Evolutionary conservation across 2,113 vertebrate species (phyloP).

Genomic region (Phodopus roborovskii): DNA sequence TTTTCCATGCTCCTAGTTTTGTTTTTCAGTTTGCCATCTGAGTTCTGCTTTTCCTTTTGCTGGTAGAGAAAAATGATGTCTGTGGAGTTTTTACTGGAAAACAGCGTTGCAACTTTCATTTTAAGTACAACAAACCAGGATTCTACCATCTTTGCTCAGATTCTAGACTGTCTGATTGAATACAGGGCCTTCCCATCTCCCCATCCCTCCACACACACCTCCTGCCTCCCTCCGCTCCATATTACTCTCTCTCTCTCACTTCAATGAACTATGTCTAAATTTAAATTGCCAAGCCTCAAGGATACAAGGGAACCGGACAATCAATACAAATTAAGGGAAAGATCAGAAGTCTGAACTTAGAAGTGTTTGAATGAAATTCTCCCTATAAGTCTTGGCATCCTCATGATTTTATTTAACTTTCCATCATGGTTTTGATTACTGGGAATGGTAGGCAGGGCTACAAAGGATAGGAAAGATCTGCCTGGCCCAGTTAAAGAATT

Average conservation of each 20-base stretch:
- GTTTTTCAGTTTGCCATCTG: background rate
- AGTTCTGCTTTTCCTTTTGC: background rate
- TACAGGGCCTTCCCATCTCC: background rate
- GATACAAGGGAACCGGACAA: constrained; percentile 7
- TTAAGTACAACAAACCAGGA: background rate
- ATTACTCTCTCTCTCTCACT: background rate
- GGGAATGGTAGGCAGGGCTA: background rate
- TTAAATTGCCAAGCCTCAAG: constrained; percentile 13
- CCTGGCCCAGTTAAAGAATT: background rate
- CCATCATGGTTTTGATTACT: constrained; percentile 45
- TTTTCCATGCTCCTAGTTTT: background rate
- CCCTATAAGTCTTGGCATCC: constrained; percentile 9
- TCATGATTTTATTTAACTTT: constrained; percentile 56
- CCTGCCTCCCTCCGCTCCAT: too few relatives aligned
- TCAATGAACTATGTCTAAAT: constrained; percentile 1
- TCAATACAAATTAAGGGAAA: constrained; percentile 51
- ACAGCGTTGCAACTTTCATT: background rate
- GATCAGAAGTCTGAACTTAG: constrained; percentile 25
- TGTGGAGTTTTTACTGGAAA: background rate
- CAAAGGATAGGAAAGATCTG: constrained; percentile 5
- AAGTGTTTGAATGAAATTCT: constrained; percentile 39
- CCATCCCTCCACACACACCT: too few relatives aligned
- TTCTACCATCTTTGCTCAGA: background rate
- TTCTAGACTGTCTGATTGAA: background rate
- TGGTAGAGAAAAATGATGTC: background rate